Evolutionary conservation across 1,140 invertebrate species (phyloP).

Genomic region (Ips nitidus): DNA sequence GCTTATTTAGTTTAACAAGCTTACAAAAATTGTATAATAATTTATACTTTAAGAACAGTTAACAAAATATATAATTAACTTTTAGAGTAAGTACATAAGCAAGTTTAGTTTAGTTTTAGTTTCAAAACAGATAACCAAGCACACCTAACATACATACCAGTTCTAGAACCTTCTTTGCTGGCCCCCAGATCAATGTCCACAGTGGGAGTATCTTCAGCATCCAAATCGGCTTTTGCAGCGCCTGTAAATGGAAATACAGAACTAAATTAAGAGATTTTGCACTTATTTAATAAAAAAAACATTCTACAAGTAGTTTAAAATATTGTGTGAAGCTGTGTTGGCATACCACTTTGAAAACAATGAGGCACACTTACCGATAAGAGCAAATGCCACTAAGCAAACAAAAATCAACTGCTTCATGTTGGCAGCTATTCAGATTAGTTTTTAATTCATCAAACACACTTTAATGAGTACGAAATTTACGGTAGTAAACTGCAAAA

Average conservation of each 20-base stretch:
- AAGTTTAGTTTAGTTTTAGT: no score
- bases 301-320: conserved; percentile 10
- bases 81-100: no score
- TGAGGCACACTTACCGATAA: conserved; percentile 55
- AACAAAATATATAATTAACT: no score
- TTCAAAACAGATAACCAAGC: no score
- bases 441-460: conserved; percentile 39
- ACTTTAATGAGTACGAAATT: conserved; percentile 7
- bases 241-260: conserved; percentile 35
- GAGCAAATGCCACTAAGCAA: conserved; percentile 54
- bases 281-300: conserved; percentile 6
- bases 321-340: background rate
- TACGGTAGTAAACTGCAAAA: background rate
- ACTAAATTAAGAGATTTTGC: conserved; percentile 13
- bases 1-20: no score
- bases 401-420: conserved; percentile 61
- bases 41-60: no score
- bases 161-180: conserved; percentile 79
- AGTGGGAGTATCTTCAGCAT: conserved; percentile 55
- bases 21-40: no score
- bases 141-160: conserved; percentile 60
- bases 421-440: conserved; percentile 38
- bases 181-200: conserved; percentile 77
- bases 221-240: conserved; percentile 38
- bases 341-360: conserved; percentile 6